Conservation (phyloP, 1,140 invertebrate genomes). For the Aethina tumida region DNA sequence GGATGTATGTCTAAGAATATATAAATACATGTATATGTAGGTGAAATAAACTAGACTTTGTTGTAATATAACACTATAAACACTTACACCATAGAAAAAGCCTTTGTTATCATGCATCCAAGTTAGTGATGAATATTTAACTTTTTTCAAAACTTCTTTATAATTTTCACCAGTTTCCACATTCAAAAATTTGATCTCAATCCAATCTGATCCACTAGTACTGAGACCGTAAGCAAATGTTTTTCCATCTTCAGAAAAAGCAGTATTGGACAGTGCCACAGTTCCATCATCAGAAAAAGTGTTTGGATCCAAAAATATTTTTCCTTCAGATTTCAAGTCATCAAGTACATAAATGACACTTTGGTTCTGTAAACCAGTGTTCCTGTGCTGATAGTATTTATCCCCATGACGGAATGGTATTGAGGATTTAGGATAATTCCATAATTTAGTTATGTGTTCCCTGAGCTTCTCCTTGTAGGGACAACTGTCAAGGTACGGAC, state of each 20-base stretch:
- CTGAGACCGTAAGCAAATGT: conserved; percentile 88
- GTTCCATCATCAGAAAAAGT: conserved; percentile 88
- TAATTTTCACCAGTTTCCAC: conserved; percentile 74
- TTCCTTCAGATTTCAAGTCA: conserved; percentile 63
- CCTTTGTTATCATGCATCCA: conserved; percentile 96
- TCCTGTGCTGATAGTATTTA: conserved; percentile 88
- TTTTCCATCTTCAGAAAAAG: conserved; percentile 86
- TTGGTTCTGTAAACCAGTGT: conserved; percentile 53
- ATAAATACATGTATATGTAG: too few species aligned
- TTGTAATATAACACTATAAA: too few species aligned
- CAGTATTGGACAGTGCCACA: conserved; percentile 63
- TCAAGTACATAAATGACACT: conserved; percentile 92
- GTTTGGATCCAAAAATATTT: conserved; percentile 95
- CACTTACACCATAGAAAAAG: conserved; percentile 86
- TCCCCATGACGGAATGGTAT: conserved; percentile 74
- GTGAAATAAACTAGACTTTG: too few species aligned
- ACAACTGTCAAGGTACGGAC: conserved; percentile 75
- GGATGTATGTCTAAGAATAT: too few species aligned
- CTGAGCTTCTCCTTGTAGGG: conserved; percentile 62
- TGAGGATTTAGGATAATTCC: conserved; percentile 94
- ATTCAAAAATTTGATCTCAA: conserved; percentile 76
- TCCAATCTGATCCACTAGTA: conserved; percentile 92
- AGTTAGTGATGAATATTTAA: conserved; percentile 82
- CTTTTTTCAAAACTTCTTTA: conserved; percentile 77
- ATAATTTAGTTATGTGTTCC: conserved; percentile 73